Conservation (phyloP, 1,140 invertebrate genomes). For the Lordiphosa collinella region DNA sequence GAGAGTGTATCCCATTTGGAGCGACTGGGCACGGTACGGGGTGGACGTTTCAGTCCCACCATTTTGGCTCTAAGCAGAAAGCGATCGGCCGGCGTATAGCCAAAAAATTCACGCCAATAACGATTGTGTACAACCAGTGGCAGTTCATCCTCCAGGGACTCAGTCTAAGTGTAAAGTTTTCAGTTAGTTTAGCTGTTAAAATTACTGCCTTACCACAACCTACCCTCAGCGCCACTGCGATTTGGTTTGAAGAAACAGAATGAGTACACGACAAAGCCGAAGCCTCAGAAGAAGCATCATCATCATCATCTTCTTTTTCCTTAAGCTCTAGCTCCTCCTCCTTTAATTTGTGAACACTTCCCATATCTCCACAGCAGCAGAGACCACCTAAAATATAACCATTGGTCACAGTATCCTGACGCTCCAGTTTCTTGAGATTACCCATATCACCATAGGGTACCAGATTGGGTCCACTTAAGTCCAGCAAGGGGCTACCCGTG, state of each 20-base stretch:
- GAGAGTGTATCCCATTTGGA: slow-evolving; percentile 85
- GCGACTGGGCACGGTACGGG: slow-evolving; percentile 31
- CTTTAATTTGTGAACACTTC: too few species aligned
- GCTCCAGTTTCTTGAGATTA: slow-evolving; percentile 42
- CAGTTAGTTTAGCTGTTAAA: not conserved
- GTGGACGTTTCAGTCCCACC: slow-evolving; percentile 78
- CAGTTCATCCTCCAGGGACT: slow-evolving; percentile 11
- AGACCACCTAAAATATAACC: slow-evolving; percentile 27
- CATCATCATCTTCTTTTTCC: too few species aligned
- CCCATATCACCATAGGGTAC: slow-evolving; percentile 66
- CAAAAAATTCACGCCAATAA: slow-evolving; percentile 66
- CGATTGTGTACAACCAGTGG: slow-evolving; percentile 42
- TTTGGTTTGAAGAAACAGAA: slow-evolving; percentile 14
- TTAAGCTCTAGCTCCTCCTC: slow-evolving; percentile 14
- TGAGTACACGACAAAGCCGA: slow-evolving; percentile 10
- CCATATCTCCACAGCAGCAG: slow-evolving; percentile 53
- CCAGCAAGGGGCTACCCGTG: slow-evolving; percentile 42
- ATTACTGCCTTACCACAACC: not conserved
- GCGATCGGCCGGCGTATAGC: slow-evolving; percentile 80
- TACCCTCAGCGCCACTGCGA: slow-evolving; percentile 26
- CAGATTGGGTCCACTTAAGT: slow-evolving; percentile 50
- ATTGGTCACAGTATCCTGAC: slow-evolving; percentile 21
- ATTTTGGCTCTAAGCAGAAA: slow-evolving; percentile 81
- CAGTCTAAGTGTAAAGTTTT: slow-evolving; percentile 14
- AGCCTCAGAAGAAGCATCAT: slow-evolving; percentile 4